Percentiles rank a stretch among this genome's conserved stretches.
These are phyloP conservation scores for Nymphicus hollandicus DNA, from an alignment of 2,113 vertebrate genomes.

Conservation along the genomic window DNA sequence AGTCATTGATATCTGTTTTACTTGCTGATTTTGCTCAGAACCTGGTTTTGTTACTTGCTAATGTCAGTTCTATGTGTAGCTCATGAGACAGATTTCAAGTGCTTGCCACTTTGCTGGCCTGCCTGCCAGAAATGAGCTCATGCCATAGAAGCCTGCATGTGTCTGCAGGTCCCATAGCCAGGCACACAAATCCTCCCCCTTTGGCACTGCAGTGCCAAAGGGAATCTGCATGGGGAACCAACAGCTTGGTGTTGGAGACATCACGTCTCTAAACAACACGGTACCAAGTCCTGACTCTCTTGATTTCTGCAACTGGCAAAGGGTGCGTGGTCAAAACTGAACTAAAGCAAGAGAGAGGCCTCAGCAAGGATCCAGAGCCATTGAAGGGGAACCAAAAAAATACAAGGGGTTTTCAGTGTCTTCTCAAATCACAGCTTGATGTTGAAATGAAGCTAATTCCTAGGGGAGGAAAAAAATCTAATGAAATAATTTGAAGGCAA, in stretches of 20 bases:
- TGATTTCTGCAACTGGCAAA: not conserved
- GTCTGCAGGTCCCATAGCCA: not conserved
- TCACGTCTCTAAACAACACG: accelerated
- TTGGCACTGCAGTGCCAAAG: not conserved
- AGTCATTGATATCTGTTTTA: not conserved
- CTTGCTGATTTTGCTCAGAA: not conserved
- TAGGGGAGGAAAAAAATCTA: not conserved
- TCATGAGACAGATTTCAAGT: accelerated
- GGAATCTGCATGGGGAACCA: not conserved
- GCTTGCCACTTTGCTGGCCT: not conserved
- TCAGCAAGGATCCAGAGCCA: not conserved
- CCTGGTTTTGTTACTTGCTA: not conserved
- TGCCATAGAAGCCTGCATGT: not conserved
- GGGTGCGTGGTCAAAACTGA: not conserved
- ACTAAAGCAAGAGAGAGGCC: not conserved
- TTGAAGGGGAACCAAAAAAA: not conserved
- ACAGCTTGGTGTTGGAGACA: not conserved
- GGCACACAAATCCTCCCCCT: not conserved
- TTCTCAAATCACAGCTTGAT: not conserved
- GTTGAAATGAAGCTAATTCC: not conserved
- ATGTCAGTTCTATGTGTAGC: not conserved
- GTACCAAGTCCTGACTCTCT: not conserved
- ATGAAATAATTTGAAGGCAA: not conserved
- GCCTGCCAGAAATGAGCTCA: not conserved
- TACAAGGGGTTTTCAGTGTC: not conserved